Conservation (phyloP, 2,888 invertebrate genomes). For the Plutella xylostella region DNA sequence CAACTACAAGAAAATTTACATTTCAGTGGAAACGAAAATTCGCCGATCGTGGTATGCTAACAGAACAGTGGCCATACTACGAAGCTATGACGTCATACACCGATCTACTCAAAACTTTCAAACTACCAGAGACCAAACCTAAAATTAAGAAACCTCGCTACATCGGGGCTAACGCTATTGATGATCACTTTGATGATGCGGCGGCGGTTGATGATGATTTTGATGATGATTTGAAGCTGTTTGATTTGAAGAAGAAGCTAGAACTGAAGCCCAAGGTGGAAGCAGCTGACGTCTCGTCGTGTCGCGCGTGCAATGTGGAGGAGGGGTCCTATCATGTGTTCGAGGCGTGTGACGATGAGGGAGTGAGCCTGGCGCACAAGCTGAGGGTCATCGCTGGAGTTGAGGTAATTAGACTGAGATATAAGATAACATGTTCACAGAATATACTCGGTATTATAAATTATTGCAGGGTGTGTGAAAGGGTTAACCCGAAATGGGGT, state of each 20-base stretch:
- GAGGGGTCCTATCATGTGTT: conserved; percentile 41
- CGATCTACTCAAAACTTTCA: conserved; percentile 13
- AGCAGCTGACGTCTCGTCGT: conserved; percentile 27
- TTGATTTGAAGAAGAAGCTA: conserved; percentile 45
- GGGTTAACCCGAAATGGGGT: too few relatives aligned
- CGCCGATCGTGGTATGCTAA: conserved; percentile 49
- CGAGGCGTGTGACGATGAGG: conserved; percentile 35
- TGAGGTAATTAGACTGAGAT: conserved; percentile 30
- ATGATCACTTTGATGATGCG: conserved; percentile 21
- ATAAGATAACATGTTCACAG: too few relatives aligned
- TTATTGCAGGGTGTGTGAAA: not conserved
- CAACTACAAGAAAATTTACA: too few relatives aligned
- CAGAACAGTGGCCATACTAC: conserved; percentile 55
- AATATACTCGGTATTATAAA: not conserved
- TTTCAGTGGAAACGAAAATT: conserved; percentile 61
- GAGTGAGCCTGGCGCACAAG: conserved; percentile 41
- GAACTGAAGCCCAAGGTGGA: conserved; percentile 38
- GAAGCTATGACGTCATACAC: conserved; percentile 42
- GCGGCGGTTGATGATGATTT: conserved; percentile 22
- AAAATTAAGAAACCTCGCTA: conserved; percentile 23
- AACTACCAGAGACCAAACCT: conserved; percentile 21
- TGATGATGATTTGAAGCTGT: conserved; percentile 53
- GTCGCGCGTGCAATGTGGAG: conserved; percentile 42
- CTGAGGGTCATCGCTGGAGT: conserved; percentile 41
- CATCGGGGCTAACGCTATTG: not conserved